Base-by-base conservation (phyloP, 2,888 invertebrate genomes). In the Melinopterus prodromus region DNA sequence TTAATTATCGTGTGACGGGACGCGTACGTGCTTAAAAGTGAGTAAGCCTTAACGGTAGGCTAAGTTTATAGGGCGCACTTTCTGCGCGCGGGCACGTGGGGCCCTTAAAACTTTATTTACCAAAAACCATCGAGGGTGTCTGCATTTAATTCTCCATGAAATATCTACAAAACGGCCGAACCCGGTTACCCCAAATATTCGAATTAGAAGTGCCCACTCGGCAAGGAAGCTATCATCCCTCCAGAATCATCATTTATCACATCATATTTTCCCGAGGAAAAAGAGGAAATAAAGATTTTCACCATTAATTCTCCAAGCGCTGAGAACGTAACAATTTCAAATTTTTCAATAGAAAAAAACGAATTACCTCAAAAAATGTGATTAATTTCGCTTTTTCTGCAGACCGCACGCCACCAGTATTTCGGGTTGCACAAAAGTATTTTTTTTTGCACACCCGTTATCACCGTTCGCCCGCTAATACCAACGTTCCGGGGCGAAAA, bases 71-170 rank as follows among this genome's bases (percentile, higher is more conserved):
- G 26, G 26, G 26, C 71, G 26, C 71, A 71, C 35, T 75, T 35
- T 75, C 75, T 16, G 14, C 3, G 14, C 70, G 70, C n/a, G 26
- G n/a, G 16, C 26, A 71, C 16, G 69, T 69, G 26, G 26, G 53
- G 26, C 69, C 35, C 77, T 69, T 77, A 69, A 77, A 77, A 16
- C 77, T 74, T 77, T 77, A 77, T 77, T 69, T 77, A 69, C 69
- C 9, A 15, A 77, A 77, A 77, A 77, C 16, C 53, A 12, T 9
- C 53, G 53, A 16, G 77, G 35, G 35, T 53, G 12, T 38, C 38
- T 16, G 16, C 76, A 36, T 38, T 76, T 76, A 76, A 76, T 16
- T 77, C 77, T 77, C 53, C 69, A 53, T 69, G 69, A 69, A 69
- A 77, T 77, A 77, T 77, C 53, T 69, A 36, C 69, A 72, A 77